A percentile compares a stretch with the other conserved stretches of the same genome.
Evolutionary conservation across 2,888 invertebrate genomes (phyloP).

Genomic region (Drosophila affinis): DNA sequence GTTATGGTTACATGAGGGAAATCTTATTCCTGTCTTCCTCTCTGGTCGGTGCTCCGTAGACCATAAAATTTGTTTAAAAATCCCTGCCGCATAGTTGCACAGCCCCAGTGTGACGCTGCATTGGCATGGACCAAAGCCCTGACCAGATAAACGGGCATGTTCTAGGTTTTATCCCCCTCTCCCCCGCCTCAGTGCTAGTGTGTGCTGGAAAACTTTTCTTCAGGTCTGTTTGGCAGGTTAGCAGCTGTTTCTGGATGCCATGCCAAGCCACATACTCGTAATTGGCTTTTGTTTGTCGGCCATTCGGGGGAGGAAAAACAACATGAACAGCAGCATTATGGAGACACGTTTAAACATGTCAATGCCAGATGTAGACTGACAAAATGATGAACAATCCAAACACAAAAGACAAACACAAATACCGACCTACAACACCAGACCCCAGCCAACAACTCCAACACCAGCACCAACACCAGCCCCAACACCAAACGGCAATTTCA

Average conservation of each 20-base stretch:
- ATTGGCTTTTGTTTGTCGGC: constrained; percentile 39
- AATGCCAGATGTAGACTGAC: constrained; percentile 52
- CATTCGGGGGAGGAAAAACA: constrained; percentile 17
- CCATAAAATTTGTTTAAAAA: constrained; percentile 18
- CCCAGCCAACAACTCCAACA: constrained; percentile 13
- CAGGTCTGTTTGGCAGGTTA: constrained; percentile 27
- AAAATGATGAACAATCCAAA: constrained; percentile 62
- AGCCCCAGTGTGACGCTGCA: constrained; percentile 28
- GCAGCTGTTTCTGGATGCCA: constrained; percentile 16
- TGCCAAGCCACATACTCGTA: constrained; percentile 29
- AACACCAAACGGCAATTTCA: constrained; percentile 52
- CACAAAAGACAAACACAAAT: constrained; percentile 20
- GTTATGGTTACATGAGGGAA: constrained; percentile 10
- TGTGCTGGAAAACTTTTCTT: constrained; percentile 8
- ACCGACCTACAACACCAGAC: constrained; percentile 4
- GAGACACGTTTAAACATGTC: constrained; percentile 65
- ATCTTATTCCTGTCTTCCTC: not conserved
- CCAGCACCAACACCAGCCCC: constrained; percentile 8
- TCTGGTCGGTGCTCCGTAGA: not conserved
- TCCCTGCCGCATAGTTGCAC: constrained; percentile 3
- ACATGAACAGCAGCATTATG: constrained; percentile 27
- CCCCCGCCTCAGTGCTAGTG: not conserved
- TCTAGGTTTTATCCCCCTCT: not conserved
- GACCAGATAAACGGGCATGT: constrained; percentile 16
- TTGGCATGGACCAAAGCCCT: not conserved